Base-by-base conservation (phyloP, 2,888 invertebrate species). In the Ferdinandea cuprea region DNA sequence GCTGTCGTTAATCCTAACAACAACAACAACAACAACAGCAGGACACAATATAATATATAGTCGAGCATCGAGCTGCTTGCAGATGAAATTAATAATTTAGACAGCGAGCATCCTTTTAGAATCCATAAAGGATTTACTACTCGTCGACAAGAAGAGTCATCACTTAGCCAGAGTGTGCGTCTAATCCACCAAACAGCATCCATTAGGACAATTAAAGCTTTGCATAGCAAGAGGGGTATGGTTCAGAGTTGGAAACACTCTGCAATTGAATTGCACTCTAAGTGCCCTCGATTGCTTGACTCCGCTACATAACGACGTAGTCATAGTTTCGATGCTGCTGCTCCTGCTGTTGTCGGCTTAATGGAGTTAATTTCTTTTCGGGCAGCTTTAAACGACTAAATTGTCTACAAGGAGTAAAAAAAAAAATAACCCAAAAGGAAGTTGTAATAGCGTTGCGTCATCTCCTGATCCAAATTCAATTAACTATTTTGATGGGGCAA, bases 301-400 rank as follows among this genome's bases (percentile, higher is more conserved):
- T 9, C 44, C 28, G 54, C 9, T 25, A 8, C 17, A 54, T 11
- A 61, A 56, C 17, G 50, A 15, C 15, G 40, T 37, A 58, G 65
- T 50, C 48, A 25, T 7, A 19, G 50, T 37, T 1, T 9, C 30
- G 32, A n/a, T 40, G 13, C 28, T 56, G n/a, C 13, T 35, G 8
- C 28, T 13, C 9, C 21, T 28, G 30, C 54, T 42, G 50, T 32
- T 44, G 46, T 61, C 37, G 56, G 35, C 72, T 40, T 83, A 83
- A 83, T 83, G 83, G 68, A 77, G 54, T 72, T 77, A 66, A 77
- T 77, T 83, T 77, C 71, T 81, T 77, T 77, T 61, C 83, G 66
- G 66, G n/a, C 17, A 46, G 56, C 59, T 61, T 40, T 25, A 66
- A 63, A 48, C 42, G 48, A 56, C 59, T 58, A 40, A 44, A 46